These are phyloP conservation scores for Netelia fuscicornis DNA, from an alignment of 2,888 invertebrate genomes.

Conservation along the genomic window DNA sequence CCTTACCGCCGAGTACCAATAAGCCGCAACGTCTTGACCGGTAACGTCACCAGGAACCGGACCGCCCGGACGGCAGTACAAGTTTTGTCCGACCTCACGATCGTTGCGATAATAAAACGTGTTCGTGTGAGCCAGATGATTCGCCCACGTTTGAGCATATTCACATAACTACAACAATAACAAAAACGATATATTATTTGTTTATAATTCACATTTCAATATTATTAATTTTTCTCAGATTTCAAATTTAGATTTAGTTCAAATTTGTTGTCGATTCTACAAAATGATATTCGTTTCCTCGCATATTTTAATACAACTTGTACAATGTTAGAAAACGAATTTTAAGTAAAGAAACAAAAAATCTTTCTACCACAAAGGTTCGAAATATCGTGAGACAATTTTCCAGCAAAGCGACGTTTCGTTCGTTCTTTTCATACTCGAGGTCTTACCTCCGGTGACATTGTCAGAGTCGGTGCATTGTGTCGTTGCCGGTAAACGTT, in stretches of 20 bases:
- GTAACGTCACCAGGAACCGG: conserved; percentile 89
- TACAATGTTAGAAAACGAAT: too few species aligned
- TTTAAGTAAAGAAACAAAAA: too few species aligned
- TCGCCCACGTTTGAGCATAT: conserved; percentile 95
- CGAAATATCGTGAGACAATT: background rate
- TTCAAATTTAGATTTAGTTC: background rate
- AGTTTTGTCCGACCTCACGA: conserved; percentile 92
- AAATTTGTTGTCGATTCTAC: too few species aligned
- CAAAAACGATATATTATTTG: background rate
- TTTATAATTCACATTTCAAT: background rate
- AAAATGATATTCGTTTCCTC: too few species aligned
- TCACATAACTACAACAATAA: conserved; percentile 88
- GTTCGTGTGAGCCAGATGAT: conserved; percentile 93
- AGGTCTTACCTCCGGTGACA: conserved; percentile 90
- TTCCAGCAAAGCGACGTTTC: background rate
- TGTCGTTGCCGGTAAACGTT: conserved; percentile 93
- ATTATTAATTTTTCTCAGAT: background rate
- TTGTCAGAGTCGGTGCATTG: conserved; percentile 89
- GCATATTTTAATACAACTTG: too few species aligned
- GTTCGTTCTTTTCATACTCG: background rate
- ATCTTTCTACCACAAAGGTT: too few species aligned
- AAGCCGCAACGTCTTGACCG: conserved; percentile 92
- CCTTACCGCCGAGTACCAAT: conserved; percentile 93
- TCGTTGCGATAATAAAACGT: conserved; percentile 92
- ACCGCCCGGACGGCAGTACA: conserved; percentile 91